Conservation (phyloP, 2,113 vertebrate species). For the Calyptomena viridis region DNA sequence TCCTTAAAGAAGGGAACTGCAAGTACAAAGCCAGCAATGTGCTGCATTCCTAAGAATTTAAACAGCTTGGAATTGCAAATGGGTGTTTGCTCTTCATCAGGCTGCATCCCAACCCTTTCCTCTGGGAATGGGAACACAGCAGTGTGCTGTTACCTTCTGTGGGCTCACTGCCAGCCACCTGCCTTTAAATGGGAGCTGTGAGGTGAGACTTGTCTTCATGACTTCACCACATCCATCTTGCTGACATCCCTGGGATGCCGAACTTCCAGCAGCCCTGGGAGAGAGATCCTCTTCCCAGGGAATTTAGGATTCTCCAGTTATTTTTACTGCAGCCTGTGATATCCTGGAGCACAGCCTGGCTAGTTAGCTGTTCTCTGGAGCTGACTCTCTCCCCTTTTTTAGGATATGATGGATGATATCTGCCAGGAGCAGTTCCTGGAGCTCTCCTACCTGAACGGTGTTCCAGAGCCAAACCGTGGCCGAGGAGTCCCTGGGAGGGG, state of each 20-base stretch:
- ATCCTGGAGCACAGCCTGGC: background rate
- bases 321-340: background rate
- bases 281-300: background rate
- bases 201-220: background rate
- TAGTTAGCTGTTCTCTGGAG: background rate
- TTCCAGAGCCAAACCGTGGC: slow-evolving; percentile 82
- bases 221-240: background rate
- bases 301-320: accelerated
- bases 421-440: slow-evolving; percentile 87
- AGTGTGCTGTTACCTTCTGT: background rate
- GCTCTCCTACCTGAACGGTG: slow-evolving; percentile 90
- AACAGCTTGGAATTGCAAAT: background rate
- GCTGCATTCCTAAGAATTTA: background rate
- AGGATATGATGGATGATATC: slow-evolving; percentile 92
- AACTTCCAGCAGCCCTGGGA: background rate
- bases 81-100: background rate
- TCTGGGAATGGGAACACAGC: background rate
- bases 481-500: slow-evolving; percentile 85
- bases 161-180: background rate
- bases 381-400: background rate
- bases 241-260: background rate
- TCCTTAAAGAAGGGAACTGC: background rate
- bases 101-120: background rate
- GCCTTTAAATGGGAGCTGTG: background rate
- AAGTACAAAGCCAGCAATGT: background rate